Base-by-base conservation (phyloP, 2,888 invertebrate genomes). In the Xestoiulus laeticollis region DNA sequence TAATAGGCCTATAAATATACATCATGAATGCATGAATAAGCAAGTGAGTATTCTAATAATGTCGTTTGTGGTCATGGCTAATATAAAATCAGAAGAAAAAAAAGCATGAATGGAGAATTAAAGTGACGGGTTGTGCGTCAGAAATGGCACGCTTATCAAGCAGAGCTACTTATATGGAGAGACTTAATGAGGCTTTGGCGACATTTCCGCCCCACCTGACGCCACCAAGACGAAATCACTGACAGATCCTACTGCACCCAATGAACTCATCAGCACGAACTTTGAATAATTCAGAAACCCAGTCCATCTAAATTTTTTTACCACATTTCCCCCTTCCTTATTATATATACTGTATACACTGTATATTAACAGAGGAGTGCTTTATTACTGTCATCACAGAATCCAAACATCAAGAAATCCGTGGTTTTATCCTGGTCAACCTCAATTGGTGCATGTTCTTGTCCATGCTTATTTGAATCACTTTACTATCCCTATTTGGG, bases 241-340 rank as follows among this genome's bases (percentile, higher is more conserved):
- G 78, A 78, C 78, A 78, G 78, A 78, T 78, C 78, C 30, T 30
- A 26, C 78, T 78, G 78, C 78, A 78, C 78, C 78, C 78, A 78
- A 30, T 14, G 78, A 26, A 78, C 78, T 78, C 78, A 12, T 78
- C 78, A 12, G 78, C 78, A 78, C 78, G 78, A 78, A 26, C 68
- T 78, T 78, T 30, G 26, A 14, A 30, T 26, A 78, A 78, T 22
- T 30, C 30, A 78, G 26, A 26, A 30, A 12, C 3, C 22, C 78
- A 30, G 78, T 2, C 26, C 22, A 14, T 78, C 30, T 26, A 30
- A 26, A 30, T 26, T 14, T 78, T 78, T 30, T 78, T 78, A n/a
- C 30, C 30, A 78, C 30, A 30, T 78, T 78, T 14, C 30, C 12
- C 48, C 30, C 78, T 26, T 78, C 78, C 78, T 78, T 22, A 48